phyloP scores from a whole-genome alignment of 2,888 invertebrate species.

The Gastracanthus pulcherrimus region DNA sequence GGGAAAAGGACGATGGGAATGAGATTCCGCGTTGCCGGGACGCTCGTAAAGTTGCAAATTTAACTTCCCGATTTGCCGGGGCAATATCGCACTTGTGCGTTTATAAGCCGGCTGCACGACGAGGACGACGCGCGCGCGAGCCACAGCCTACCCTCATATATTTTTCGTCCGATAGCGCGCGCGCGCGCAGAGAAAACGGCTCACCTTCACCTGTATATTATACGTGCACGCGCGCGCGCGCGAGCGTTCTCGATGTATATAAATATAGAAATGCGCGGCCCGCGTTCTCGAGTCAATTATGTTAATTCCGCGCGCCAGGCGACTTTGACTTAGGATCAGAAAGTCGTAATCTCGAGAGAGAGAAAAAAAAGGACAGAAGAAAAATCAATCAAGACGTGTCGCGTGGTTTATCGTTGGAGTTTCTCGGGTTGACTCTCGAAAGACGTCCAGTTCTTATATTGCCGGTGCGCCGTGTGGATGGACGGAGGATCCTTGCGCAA shows the following conservation, averaged over 20 bases:
- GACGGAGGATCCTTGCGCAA: slow-evolving; percentile 5
- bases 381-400: slow-evolving; percentile 25
- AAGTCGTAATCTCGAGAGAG: slow-evolving; percentile 7
- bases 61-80: slow-evolving; percentile 60
- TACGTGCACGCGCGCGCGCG: neutral
- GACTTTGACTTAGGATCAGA: slow-evolving; percentile 36
- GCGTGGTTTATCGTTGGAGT: neutral
- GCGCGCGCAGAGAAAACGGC: slow-evolving; percentile 41
- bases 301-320: slow-evolving; percentile 26
- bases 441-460: slow-evolving; percentile 11
- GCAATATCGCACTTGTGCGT: slow-evolving; percentile 41
- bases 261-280: slow-evolving; percentile 32
- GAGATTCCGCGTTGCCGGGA: slow-evolving; percentile 65
- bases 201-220: slow-evolving; percentile 50
- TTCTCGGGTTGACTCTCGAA: neutral
- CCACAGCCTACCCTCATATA: slow-evolving; percentile 26
- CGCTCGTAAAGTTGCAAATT: slow-evolving; percentile 70
- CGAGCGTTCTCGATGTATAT: neutral
- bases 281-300: slow-evolving; percentile 34
- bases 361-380: neutral
- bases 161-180: slow-evolving; percentile 22
- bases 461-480: neutral
- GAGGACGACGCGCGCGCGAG: neutral
- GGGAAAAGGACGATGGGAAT: slow-evolving; percentile 56
- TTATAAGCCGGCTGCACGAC: slow-evolving; percentile 22